phyloP scores from a whole-genome alignment of 2,797 vertebrate species.

The Tragelaphus oryx region DNA sequence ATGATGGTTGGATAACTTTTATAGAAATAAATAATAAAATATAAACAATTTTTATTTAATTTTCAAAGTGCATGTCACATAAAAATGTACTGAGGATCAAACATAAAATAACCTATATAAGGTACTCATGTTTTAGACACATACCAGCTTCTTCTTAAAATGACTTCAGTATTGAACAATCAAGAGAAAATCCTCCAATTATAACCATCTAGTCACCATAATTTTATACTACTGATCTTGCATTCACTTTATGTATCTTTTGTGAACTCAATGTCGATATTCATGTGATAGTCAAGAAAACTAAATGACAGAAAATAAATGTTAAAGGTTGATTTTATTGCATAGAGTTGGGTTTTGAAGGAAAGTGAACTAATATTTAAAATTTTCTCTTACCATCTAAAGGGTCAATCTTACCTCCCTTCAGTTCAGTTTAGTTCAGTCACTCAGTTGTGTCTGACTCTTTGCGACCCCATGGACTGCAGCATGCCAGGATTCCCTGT shows the following conservation, averaged over 20 bases:
- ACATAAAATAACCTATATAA: background rate
- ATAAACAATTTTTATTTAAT: background rate
- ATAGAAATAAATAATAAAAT: background rate
- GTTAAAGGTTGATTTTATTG: background rate
- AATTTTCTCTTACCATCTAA: background rate
- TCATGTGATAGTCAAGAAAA: background rate
- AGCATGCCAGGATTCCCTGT: background rate
- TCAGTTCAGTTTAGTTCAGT: background rate
- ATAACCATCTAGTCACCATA: background rate
- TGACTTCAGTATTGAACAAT: background rate
- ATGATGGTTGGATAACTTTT: background rate
- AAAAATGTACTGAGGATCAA: background rate
- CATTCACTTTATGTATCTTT: background rate
- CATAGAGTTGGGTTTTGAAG: background rate
- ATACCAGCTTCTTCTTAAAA: background rate
- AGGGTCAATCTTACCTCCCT: background rate
- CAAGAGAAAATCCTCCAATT: background rate
- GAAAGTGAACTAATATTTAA: background rate
- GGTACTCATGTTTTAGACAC: background rate
- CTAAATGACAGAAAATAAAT: background rate
- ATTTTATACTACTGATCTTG: background rate
- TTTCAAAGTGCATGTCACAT: background rate
- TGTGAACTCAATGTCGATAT: background rate
- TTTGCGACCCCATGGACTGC: background rate
- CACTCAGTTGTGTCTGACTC: background rate